Conservation (phyloP, 1,140 invertebrate species). For the Cryptotermes secundus region DNA sequence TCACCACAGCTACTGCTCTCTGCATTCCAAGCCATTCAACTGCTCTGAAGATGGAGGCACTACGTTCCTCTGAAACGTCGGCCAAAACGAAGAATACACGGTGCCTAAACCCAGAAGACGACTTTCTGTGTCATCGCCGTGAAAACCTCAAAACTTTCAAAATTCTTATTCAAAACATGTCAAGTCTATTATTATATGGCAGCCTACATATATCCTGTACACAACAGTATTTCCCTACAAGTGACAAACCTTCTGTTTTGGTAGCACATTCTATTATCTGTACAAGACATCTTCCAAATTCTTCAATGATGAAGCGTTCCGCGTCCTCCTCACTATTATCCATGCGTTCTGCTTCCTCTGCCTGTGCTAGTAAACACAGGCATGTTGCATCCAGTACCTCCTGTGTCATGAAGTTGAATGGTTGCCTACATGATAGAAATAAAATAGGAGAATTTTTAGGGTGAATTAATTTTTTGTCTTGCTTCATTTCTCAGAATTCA, state of each 20-base stretch:
- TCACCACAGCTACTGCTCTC: too few species aligned
- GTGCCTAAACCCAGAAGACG: too few species aligned
- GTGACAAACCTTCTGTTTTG: slow-evolving; percentile 54
- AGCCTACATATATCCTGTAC: too few species aligned
- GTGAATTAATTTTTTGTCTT: neutral
- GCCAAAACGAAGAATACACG: too few species aligned
- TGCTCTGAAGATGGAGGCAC: too few species aligned
- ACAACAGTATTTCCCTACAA: too few species aligned
- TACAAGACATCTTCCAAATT: slow-evolving; percentile 91
- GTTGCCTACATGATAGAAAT: slow-evolving; percentile 59
- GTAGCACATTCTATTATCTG: slow-evolving; percentile 84
- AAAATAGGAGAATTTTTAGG: neutral
- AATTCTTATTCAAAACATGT: too few species aligned
- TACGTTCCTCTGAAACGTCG: too few species aligned
- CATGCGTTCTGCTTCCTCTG: slow-evolving; percentile 75
- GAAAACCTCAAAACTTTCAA: too few species aligned
- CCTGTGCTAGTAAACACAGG: slow-evolving; percentile 90
- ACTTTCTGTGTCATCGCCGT: too few species aligned
- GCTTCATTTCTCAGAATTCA: neutral
- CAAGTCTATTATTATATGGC: too few species aligned
- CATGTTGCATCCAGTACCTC: slow-evolving; percentile 95
- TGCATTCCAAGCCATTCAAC: too few species aligned
- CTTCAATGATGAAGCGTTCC: slow-evolving; percentile 86
- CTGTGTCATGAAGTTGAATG: slow-evolving; percentile 85
- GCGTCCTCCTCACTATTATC: slow-evolving; percentile 68